Evolutionary conservation across 2,888 invertebrate genomes (phyloP).

Genomic region (Mimachlamys varia): DNA sequence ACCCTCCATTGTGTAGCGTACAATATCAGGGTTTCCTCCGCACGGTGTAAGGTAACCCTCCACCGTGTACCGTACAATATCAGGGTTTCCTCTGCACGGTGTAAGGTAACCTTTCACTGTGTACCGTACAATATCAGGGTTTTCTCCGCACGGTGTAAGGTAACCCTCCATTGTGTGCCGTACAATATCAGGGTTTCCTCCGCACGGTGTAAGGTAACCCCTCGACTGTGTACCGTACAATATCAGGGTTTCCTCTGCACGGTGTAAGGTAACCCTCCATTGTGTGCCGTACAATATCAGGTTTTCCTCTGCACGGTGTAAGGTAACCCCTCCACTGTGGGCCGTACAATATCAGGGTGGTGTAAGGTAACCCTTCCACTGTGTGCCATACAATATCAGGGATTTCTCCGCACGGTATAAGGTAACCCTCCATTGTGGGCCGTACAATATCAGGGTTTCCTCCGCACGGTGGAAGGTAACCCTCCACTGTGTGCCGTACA

Average conservation of each 20-base stretch:
- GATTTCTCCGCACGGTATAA: too few relatives aligned
- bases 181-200: too few relatives aligned
- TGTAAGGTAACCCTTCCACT: not conserved
- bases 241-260: too few relatives aligned
- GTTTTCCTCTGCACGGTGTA: too few relatives aligned
- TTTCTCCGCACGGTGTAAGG: not conserved
- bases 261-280: not conserved
- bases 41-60: not conserved
- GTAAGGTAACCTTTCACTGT: not conserved
- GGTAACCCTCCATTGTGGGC: not conserved
- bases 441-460: too few relatives aligned
- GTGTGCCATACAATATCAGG: too few relatives aligned
- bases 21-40: too few relatives aligned
- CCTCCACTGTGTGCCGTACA: not conserved
- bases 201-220: not conserved
- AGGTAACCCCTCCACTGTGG: not conserved
- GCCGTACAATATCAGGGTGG: too few relatives aligned
- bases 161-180: not conserved
- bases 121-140: too few relatives aligned
- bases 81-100: too few relatives aligned
- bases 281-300: not conserved
- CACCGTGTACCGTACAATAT: not conserved
- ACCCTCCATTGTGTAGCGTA: not conserved
- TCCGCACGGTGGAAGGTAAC: not conserved
- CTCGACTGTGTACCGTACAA: not conserved